Base-by-base conservation (phyloP, 2,797 vertebrate species). In the Jordanella pulchra region DNA sequence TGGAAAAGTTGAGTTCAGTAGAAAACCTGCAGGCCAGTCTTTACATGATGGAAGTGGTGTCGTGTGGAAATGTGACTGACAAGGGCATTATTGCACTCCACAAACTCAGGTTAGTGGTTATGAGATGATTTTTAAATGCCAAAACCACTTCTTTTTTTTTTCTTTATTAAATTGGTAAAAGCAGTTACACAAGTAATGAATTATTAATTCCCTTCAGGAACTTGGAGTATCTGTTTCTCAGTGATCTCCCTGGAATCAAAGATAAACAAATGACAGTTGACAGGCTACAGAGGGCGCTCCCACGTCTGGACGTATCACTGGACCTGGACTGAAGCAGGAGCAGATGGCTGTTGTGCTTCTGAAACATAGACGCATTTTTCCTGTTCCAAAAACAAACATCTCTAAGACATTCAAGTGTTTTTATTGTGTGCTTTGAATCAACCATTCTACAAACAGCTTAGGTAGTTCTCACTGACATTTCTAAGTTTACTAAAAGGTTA, bases 51-150 rank as follows among this genome's bases (percentile, higher is more conserved):
- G 94, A 95, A 91, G 91, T 99, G 44, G 94, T 97, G 74, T 96
- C 97, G 13, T 99, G 98, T 73, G 98, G 98, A 13, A 97, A 98
- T 0, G 92, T 99, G 79, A 97, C 96, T 0, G 96, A 99, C 71
- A 95, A 81, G 81, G 97, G 98, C 60, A 21, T 99, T 83, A 72
- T 97, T 14, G 86, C 96, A 0, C 94, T 99, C 73, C 93, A 96
- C 91, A 93, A 88, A 63, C 93, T 99, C 87, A 94, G 48, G 98
- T 97, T 0, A 83, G 85, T 32, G 15, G 69, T 74, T 48, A 48
- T 4, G 10, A n/a, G 23, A n/a, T 7, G 0, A 14, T 60, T 21
- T 13, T 6, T 32, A 18, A 55, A 55, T 3, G 25, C 25, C 32
- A 58, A 58, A 58, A 21, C 6, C 21, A 2, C 35, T 65, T 69